Percentiles rank a stretch among this genome's conserved stretches.
Conservation (phyloP, 1,140 invertebrate genomes). For the Polypedilum pembai region DNA sequence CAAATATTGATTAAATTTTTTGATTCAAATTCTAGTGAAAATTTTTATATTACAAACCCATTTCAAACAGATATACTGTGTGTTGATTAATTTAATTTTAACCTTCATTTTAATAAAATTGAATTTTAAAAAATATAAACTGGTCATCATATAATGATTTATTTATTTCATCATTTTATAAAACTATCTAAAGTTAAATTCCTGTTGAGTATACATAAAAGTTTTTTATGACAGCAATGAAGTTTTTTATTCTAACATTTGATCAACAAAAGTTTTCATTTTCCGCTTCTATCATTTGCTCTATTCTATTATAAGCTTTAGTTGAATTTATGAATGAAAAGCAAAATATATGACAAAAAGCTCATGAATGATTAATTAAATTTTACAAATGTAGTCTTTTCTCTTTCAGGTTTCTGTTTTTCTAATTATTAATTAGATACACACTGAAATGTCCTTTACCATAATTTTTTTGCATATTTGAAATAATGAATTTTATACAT, state of each 20-base stretch:
- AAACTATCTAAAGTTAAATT: no score
- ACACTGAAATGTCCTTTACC: not conserved
- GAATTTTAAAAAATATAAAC: no score
- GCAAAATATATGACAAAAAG: not conserved
- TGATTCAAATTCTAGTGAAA: no score
- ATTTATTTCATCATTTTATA: no score
- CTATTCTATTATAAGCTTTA: not conserved
- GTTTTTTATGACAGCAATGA: not conserved
- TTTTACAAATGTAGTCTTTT: not conserved
- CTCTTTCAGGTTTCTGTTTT: not conserved
- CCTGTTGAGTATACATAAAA: no score
- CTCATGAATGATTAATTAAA: slow-evolving; percentile 10
- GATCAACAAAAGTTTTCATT: not conserved
- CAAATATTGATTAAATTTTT: no score
- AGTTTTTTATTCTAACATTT: not conserved
- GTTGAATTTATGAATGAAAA: not conserved
- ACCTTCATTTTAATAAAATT: no score
- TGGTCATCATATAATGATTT: no score
- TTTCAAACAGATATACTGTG: no score
- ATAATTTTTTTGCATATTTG: not conserved
- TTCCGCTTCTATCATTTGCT: not conserved
- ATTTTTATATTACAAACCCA: no score
- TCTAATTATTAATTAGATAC: no score
- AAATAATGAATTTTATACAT: not conserved
- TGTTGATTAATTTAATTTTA: no score